phyloP scores from a whole-genome alignment of 2,797 vertebrate species.

The Chromis chromis region DNA sequence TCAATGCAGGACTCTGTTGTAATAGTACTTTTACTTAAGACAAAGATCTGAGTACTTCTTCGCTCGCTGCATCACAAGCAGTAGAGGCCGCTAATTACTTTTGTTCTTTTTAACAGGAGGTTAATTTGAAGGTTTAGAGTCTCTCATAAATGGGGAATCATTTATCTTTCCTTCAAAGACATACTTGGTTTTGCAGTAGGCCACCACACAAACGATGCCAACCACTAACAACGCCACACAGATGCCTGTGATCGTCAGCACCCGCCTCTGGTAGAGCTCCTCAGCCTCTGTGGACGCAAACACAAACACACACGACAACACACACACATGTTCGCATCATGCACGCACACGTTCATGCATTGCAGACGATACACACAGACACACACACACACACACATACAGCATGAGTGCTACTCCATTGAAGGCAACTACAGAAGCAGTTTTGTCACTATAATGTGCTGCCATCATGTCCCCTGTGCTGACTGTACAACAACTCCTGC shows the following conservation, averaged over 20 bases:
- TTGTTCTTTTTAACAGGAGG: not conserved
- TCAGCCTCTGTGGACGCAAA: conserved; percentile 90
- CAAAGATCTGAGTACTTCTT: not conserved
- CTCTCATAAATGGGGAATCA: not conserved
- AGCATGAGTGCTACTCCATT: conserved; percentile 68
- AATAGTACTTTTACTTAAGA: not conserved
- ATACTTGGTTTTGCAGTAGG: conserved; percentile 99
- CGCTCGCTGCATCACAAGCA: not conserved
- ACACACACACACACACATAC: conserved; percentile 46
- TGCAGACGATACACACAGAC: conserved; percentile 41
- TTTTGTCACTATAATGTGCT: conserved; percentile 49
- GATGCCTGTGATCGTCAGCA: conserved; percentile 98
- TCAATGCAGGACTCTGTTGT: not conserved
- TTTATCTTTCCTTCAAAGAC: conserved; percentile 69
- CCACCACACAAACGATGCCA: conserved; percentile 98
- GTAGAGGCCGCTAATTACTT: not conserved
- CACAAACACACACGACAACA: conserved; percentile 48
- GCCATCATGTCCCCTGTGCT: conserved; percentile 55
- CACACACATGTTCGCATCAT: conserved; percentile 20
- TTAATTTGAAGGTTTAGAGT: conserved; percentile 28
- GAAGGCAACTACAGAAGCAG: conserved; percentile 40
- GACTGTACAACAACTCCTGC: conserved; percentile 28
- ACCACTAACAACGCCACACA: conserved; percentile 97
- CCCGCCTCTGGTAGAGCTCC: conserved; percentile 98
- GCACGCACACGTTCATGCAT: conserved; percentile 28